These are phyloP conservation scores for Gymnogyps californianus DNA, from an alignment of 2,113 vertebrate genomes.

Conservation along the genomic window DNA sequence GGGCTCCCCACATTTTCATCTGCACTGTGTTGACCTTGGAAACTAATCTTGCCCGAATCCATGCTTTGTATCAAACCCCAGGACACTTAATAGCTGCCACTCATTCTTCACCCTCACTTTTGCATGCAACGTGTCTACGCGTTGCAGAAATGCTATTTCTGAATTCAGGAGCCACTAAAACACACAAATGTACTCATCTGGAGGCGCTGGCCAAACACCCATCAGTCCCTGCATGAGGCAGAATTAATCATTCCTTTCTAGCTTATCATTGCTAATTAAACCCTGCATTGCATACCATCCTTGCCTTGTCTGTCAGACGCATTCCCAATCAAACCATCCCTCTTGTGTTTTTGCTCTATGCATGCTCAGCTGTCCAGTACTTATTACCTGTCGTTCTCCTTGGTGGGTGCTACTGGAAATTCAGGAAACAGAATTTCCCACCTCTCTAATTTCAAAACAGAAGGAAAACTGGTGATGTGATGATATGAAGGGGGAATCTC, in stretches of 20 bases:
- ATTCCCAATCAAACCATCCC: background rate
- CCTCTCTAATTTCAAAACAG: background rate
- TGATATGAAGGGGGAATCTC: background rate
- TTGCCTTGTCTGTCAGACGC: background rate
- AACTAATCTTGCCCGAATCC: background rate
- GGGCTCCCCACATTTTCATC: background rate
- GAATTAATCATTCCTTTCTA: background rate
- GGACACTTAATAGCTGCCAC: background rate
- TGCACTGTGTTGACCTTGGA: background rate
- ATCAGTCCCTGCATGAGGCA: background rate
- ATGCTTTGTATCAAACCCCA: background rate
- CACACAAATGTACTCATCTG: background rate
- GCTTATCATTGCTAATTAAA: background rate
- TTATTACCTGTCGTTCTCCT: background rate
- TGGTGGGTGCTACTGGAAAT: background rate
- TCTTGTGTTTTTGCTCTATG: background rate
- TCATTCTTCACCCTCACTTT: background rate
- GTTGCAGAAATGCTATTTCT: background rate
- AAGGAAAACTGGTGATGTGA: background rate
- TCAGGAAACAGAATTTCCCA: background rate
- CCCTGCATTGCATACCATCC: background rate
- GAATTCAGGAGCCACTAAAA: background rate
- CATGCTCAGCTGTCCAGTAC: background rate
- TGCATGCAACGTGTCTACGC: accelerated
- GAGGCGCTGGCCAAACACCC: background rate